Evolutionary conservation across 2,113 vertebrate species (phyloP).

Genomic region (Bufo bufo): DNA sequence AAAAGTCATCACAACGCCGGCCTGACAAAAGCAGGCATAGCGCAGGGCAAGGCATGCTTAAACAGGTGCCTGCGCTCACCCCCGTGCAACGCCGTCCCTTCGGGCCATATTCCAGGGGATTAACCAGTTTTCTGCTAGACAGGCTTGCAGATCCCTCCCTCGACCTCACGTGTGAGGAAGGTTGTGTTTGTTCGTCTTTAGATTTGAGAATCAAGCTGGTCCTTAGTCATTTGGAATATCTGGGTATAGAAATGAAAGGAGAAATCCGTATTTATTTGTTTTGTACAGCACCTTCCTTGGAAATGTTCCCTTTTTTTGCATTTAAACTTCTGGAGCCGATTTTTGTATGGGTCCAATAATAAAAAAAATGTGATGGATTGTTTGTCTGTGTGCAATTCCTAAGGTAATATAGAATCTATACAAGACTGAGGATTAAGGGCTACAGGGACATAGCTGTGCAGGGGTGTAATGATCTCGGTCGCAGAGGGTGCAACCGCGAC

Average conservation of each 20-base stretch:
- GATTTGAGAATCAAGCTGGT: slow-evolving; percentile 81
- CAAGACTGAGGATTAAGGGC: too few relatives aligned
- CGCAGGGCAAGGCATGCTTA: not conserved
- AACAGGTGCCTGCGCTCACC: slow-evolving; percentile 8
- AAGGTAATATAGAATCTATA: not conserved
- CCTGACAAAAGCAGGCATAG: too few relatives aligned
- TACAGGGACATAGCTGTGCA: too few relatives aligned
- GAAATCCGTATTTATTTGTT: slow-evolving; percentile 70
- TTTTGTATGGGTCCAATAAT: slow-evolving; percentile 81
- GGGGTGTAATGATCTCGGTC: too few relatives aligned
- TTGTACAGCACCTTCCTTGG: slow-evolving; percentile 77
- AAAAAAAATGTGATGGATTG: slow-evolving; percentile 7
- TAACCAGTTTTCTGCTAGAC: not conserved
- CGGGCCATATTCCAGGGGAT: not conserved
- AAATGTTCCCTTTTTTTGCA: slow-evolving; percentile 72
- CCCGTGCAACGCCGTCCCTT: not conserved
- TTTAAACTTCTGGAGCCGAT: slow-evolving; percentile 75
- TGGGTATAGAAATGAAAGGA: slow-evolving; percentile 65
- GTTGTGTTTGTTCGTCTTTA: not conserved
- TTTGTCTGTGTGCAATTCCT: not conserved
- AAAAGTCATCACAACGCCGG: not conserved
- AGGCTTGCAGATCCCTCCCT: not conserved
- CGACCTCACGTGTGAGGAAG: not conserved
- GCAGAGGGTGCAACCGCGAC: too few relatives aligned
- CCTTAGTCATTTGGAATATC: slow-evolving; percentile 91